Conservation (phyloP, 30 jellyfish, hydroid and myxozoan species). For the Aurelia aurita region DNA sequence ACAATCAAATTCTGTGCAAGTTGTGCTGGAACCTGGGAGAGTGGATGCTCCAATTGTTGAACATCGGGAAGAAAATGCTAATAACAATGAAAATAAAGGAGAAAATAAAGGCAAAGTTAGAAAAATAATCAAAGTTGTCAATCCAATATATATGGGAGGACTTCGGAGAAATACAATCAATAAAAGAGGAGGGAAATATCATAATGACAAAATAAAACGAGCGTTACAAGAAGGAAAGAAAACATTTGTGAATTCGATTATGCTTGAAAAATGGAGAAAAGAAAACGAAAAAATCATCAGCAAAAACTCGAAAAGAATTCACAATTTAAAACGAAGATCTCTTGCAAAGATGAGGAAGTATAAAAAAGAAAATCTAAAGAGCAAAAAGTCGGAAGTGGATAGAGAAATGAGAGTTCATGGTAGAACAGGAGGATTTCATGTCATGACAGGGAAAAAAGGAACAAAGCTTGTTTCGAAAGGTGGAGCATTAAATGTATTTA, state of each 20-base stretch:
- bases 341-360: constrained; percentile 5
- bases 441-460: constrained; percentile 66
- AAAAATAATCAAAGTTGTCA: constrained; percentile 31
- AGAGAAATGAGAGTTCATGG: constrained; percentile 84
- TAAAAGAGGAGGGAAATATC: background rate
- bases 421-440: constrained; percentile 75
- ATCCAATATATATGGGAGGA: constrained; percentile 44
- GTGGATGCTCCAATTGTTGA: constrained; percentile 22
- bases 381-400: constrained; percentile 67
- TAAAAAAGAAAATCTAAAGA: constrained; percentile 22
- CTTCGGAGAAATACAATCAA: constrained; percentile 28
- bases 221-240: constrained; percentile 75
- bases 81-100: constrained; percentile 1
- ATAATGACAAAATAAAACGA: constrained; percentile 10
- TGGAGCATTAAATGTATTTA: constrained; percentile 76
- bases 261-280: constrained; percentile 79
- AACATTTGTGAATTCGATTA: constrained; percentile 76
- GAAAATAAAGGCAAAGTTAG: constrained; percentile 19
- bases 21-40: constrained; percentile 66
- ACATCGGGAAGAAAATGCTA: too few species aligned
- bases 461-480: constrained; percentile 73
- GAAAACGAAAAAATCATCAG: constrained; percentile 37
- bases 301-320: constrained; percentile 25
- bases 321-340: constrained; percentile 28
- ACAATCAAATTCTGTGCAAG: constrained; percentile 74